Evolutionary conservation across 2,888 invertebrate genomes (phyloP), one percentile per base, ranked within the genome.

Genomic region (Mesopsocus fuscifrons): DNA sequence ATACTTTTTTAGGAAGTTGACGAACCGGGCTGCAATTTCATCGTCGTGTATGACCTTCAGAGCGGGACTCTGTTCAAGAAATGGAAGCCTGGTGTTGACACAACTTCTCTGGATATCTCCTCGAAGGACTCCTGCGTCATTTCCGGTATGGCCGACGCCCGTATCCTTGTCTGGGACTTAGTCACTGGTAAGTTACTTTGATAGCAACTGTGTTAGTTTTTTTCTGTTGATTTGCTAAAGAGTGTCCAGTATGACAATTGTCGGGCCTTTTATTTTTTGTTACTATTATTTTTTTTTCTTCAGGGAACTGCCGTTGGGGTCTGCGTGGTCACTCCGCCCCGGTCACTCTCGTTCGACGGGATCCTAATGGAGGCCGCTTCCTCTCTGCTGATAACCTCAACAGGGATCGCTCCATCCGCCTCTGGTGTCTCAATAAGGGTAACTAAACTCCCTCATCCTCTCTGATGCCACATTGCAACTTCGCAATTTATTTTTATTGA

Each of bases 61-160:
- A 87, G 84, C 48, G 88, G 88, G 43, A 87, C 87, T 0, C 60
- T 88, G 51, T 88, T 88, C 65, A 87, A 87, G 63, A 88, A 87
- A 62, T 85, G 87, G 83, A 87, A 87, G 62, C 84, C 85, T 1
- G 77, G 77, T 20, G 78, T 77, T 49, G 79, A 81, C 60, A 82
- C 83, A 2, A 80, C 78, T 3, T 77, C 84, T n/a, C 64, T 88
- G 51, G 83, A 83, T 51, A 85, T 88, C 59, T 83, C 84, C 54
- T 82, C 84, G 16, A 71, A 71, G 47, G 80, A 82, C 53, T 77
- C 80, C 47, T 83, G 83, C 58, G 87, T 88, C 21, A 74, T 88
- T 42, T 82, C 82, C 17, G 84, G 82, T 0, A 66, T 87, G 6
- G 80, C 82, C 49, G 84, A 85, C 56, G 77, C 83, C 18, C 71